Evolutionary conservation across 2,888 invertebrate species (phyloP).

Genomic region (Ophion ventricosus): DNA sequence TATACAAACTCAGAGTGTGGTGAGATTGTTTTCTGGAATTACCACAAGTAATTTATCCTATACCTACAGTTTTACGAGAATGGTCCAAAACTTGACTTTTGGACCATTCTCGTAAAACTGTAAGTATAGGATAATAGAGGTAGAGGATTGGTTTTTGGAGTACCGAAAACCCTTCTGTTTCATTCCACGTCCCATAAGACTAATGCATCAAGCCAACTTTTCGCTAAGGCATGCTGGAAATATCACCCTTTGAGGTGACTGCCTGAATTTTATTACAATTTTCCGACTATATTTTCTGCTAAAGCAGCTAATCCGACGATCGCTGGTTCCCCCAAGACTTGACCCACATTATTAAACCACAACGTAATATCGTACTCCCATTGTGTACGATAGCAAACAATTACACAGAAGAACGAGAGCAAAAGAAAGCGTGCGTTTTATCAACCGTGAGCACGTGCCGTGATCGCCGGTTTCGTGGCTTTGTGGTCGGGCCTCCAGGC

Average conservation of each 20-base stretch:
- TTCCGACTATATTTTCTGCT: neutral
- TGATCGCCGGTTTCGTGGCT: conserved; percentile 36
- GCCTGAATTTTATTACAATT: neutral
- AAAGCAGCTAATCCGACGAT: neutral
- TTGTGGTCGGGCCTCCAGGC: conserved; percentile 42
- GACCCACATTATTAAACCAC: conserved; percentile 16
- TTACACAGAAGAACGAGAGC: conserved; percentile 3
- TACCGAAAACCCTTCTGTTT: neutral
- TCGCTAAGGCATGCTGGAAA: neutral
- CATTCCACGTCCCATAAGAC: neutral
- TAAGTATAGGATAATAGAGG: neutral
- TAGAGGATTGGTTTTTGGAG: neutral
- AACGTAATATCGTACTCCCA: conserved; percentile 3
- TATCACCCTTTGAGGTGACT: neutral
- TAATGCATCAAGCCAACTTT: neutral
- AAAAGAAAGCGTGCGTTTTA: conserved; percentile 14
- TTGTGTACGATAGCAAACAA: conserved; percentile 12
- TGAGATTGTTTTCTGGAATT: too few species aligned
- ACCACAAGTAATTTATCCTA: too few species aligned
- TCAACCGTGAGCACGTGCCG: conserved; percentile 37
- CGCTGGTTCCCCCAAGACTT: neutral
- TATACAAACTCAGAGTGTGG: neutral
- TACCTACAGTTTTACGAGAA: too few species aligned
- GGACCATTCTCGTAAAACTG: neutral
- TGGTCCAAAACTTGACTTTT: too few species aligned